Evolutionary conservation across 2,888 invertebrate species (phyloP), one percentile per base, ranked within the genome.

Genomic region (Morpho helenor): DNA sequence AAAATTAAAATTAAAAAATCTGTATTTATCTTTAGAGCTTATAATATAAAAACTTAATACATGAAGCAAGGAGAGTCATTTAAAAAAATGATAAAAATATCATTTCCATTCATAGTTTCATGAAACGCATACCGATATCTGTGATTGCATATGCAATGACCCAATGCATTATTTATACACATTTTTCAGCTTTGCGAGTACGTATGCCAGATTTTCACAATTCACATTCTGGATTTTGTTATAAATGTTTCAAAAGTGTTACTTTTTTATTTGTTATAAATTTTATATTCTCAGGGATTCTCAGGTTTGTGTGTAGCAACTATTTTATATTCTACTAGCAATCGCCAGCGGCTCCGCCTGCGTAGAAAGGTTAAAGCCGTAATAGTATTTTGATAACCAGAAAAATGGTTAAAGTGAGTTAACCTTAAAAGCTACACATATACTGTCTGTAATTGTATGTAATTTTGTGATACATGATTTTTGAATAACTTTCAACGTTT

Each of bases 81-180:
- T 9, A 8, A 43, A 16, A n/a, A 41, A 16, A 42, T 50, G 42
- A 42, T 50, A 46, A 50, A 39, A 52, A 52, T 48, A 52, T 46
- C 40, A 45, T 47, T 7, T 43, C 10, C 42, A 46, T 56, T 51
- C 51, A 52, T 52, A 8, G 16, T 31, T 43, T 49, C 16, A 52
- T 52, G 52, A 40, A 52, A 44, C 40, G 42, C 52, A 43, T n/a
- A 16, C 40, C 41, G 41, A 39, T 52, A 43, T 45, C 45, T 31
- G 52, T 52, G 57, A 57, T 57, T 47, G 46, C 57, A 52, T 57
- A 53, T 58, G 58, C 58, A 53, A 46, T 31, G 49, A 41, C 40
- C 49, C 53, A 31, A 49, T 58, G 58, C 46, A 58, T 58, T 46
- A 58, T 57, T 57, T 57, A 58, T 58, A 50, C 40, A 45, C 52